phyloP scores from a whole-genome alignment of 2,888 invertebrate genomes.

The Sminthurinus aureus region DNA sequence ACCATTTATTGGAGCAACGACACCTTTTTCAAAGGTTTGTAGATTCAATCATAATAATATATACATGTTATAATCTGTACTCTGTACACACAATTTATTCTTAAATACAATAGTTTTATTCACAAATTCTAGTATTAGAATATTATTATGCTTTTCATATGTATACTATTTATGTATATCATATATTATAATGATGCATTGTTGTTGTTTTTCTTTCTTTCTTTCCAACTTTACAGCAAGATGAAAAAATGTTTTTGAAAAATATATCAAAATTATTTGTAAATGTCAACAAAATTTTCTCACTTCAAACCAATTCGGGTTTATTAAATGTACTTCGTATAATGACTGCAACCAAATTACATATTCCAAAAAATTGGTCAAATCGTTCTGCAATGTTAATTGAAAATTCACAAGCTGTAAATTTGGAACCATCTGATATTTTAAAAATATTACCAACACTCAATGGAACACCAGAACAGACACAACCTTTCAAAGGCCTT shows the following conservation, averaged over 20 bases:
- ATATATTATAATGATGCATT: slow-evolving; percentile 54
- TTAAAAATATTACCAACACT: slow-evolving; percentile 42
- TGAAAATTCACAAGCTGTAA: slow-evolving; percentile 43
- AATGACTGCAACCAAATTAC: slow-evolving; percentile 53
- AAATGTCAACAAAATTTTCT: slow-evolving; percentile 74
- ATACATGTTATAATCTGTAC: too few species aligned
- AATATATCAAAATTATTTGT: slow-evolving; percentile 54
- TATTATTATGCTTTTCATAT: too few species aligned
- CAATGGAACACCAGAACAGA: neutral
- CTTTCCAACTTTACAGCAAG: slow-evolving; percentile 60
- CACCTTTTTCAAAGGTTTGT: slow-evolving; percentile 48
- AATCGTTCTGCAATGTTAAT: slow-evolving; percentile 53
- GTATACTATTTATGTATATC: too few species aligned
- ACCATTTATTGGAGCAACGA: slow-evolving; percentile 70
- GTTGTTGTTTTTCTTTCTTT: neutral
- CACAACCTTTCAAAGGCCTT: slow-evolving; percentile 69
- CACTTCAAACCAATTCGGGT: slow-evolving; percentile 79
- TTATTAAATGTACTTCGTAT: slow-evolving; percentile 54
- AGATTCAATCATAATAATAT: neutral
- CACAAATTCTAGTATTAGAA: too few species aligned
- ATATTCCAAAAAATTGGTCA: slow-evolving; percentile 52
- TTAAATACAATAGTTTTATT: too few species aligned
- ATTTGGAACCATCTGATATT: slow-evolving; percentile 33
- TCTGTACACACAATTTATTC: too few species aligned
- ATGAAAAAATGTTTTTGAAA: slow-evolving; percentile 62